A percentile compares a stretch with the other conserved stretches of the same genome.
phyloP scores from a whole-genome alignment of 2,113 vertebrate species.

The Lichenostomus cassidix region DNA sequence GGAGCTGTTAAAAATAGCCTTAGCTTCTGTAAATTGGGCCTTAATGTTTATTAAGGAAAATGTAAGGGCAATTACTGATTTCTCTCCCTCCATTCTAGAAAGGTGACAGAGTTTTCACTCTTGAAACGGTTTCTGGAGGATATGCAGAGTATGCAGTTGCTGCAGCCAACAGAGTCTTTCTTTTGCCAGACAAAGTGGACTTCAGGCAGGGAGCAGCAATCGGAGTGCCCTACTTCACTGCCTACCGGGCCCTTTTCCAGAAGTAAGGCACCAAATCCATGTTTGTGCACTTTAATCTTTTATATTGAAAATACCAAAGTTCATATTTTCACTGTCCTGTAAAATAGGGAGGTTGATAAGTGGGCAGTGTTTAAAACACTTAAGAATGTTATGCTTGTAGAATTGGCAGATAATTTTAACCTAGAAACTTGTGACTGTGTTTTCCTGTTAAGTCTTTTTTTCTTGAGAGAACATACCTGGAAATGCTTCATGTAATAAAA shows the following conservation, averaged over 20 bases:
- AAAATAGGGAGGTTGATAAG: background rate
- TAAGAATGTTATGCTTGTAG: background rate
- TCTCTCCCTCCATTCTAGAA: slow-evolving; percentile 66
- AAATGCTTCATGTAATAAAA: background rate
- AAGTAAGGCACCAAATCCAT: slow-evolving; percentile 75
- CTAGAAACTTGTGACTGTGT: background rate
- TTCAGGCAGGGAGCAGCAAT: slow-evolving; percentile 89
- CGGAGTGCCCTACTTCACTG: slow-evolving; percentile 90
- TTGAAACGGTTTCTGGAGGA: slow-evolving; percentile 80
- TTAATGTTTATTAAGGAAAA: background rate
- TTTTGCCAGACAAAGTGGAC: slow-evolving; percentile 78
- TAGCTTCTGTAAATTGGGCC: background rate
- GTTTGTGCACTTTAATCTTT: background rate
- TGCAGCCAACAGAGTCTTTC: slow-evolving; percentile 74
- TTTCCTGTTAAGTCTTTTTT: background rate
- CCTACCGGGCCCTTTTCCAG: slow-evolving; percentile 88
- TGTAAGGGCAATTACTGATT: background rate
- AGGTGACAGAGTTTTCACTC: slow-evolving; percentile 89
- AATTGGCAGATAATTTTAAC: background rate
- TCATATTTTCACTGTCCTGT: background rate
- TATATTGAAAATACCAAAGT: background rate
- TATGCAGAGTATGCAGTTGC: slow-evolving; percentile 88
- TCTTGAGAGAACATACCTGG: background rate
- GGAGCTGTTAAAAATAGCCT: background rate
- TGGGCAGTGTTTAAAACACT: background rate